phyloP scores from a whole-genome alignment of 2,797 vertebrate species.

The Lycodopsis pacificus region DNA sequence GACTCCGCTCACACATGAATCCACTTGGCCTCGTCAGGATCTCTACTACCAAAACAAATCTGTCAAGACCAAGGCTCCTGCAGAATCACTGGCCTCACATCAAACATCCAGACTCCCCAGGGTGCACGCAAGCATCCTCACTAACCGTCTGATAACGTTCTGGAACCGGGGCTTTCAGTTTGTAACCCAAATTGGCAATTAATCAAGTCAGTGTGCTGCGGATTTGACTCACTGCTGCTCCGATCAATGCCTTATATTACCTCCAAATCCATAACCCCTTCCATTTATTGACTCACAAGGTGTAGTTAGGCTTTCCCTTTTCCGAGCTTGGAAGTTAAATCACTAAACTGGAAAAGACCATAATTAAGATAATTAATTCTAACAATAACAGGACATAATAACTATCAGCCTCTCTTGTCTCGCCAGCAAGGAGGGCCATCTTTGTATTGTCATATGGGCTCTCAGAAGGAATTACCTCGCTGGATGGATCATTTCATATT shows the following conservation, averaged over 20 bases:
- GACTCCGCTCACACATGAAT: background rate
- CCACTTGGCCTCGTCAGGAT: background rate
- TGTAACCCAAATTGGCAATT: conserved; percentile 27
- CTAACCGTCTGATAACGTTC: conserved; percentile 4
- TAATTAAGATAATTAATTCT: conserved; percentile 42
- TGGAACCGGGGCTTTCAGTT: conserved; percentile 24
- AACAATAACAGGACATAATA: conserved; percentile 39
- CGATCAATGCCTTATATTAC: conserved; percentile 30
- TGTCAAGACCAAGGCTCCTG: background rate
- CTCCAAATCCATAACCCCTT: conserved; percentile 31
- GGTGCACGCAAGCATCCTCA: background rate
- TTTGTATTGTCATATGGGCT: conserved; percentile 11
- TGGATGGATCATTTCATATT: conserved; percentile 37
- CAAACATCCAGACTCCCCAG: background rate
- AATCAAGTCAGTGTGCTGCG: conserved; percentile 15
- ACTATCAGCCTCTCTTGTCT: conserved; percentile 16
- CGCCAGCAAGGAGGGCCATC: background rate
- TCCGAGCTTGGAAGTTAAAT: conserved; percentile 23
- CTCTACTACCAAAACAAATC: conserved; percentile 13
- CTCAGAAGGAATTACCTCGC: conserved; percentile 16
- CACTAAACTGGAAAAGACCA: conserved; percentile 15
- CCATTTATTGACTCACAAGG: conserved; percentile 24
- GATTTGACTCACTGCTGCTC: conserved; percentile 1
- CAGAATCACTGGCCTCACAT: background rate
- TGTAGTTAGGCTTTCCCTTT: conserved; percentile 13